Base-by-base conservation (phyloP, 2,113 vertebrate genomes). In the Eonycteris spelaea region DNA sequence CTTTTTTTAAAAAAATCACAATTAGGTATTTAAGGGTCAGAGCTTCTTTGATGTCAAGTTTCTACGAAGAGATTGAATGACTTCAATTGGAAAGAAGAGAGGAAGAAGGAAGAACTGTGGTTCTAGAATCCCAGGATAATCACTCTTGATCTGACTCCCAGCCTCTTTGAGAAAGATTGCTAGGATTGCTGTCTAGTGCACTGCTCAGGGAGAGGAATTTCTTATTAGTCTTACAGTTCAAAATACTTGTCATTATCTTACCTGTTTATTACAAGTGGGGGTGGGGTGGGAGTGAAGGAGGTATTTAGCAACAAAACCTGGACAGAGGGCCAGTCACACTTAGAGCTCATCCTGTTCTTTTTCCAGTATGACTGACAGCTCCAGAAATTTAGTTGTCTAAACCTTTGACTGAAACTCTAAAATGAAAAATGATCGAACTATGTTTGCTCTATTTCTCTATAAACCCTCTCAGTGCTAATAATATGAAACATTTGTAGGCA, bases 1-100 rank as follows among this genome's bases (percentile, higher is more conserved):
- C 19, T 83, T 75, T 55, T 95, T 38, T 45, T 43, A 43, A 22
- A 92, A 91, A 68, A 83, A 68, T 79, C 45, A 73, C 78, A 82
- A 59, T 67, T 80, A 78, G 55, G 40, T 75, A 61, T 78, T 48
- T 55, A 48, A 82, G 43, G 33, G 48, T 78, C 35, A 75, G n/a
- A 59, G 40, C 61, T 68, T 86, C 53, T 86, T 89, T 75, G 43
- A 90, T 24, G 28, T 57, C 30, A 80, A 90, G 26, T 65, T 95
- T 94, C 90, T 75, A 38, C 35, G 45, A 77, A 83, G 55, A 85
- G 38, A 57, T 4, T 26, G 33, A 79, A 33, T 33, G 22, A 95
- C 48, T 79, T 83, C 86, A 61, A 35, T 26, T 74, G 65, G 30
- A 78, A 80, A 77, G 48, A 51, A 28, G 22, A 16, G 28, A 71